A percentile compares a stretch with the other conserved stretches of the same genome.
Evolutionary conservation across 2,797 vertebrate species (phyloP).

Genomic region (Anabacerthia variegaticeps): DNA sequence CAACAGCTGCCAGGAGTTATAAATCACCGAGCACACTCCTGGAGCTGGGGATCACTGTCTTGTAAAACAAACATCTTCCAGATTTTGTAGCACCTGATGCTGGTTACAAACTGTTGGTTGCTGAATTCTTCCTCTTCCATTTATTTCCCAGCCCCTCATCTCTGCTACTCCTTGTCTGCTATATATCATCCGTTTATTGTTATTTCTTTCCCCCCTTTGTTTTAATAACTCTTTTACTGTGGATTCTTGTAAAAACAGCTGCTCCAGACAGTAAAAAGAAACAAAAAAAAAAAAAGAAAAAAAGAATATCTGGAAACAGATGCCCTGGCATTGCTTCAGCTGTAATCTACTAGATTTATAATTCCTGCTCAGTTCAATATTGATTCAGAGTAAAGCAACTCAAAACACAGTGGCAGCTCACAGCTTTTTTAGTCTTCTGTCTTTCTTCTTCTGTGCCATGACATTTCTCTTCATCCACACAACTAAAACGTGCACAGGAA

Average conservation of each 20-base stretch:
- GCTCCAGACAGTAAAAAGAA: slow-evolving; percentile 26
- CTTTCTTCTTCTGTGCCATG: background rate
- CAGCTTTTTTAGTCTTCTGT: background rate
- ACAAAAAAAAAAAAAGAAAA: background rate
- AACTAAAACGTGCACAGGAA: background rate
- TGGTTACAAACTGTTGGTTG: slow-evolving; percentile 39
- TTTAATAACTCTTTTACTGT: slow-evolving; percentile 75
- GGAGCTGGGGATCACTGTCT: slow-evolving; percentile 39
- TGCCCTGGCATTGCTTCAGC: slow-evolving; percentile 61
- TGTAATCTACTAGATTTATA: slow-evolving; percentile 61
- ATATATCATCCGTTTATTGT: slow-evolving; percentile 48
- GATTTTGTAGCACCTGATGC: slow-evolving; percentile 49
- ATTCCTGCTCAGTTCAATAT: slow-evolving; percentile 61
- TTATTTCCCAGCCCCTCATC: slow-evolving; percentile 10
- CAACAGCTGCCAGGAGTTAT: slow-evolving; percentile 30
- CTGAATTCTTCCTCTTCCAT: slow-evolving; percentile 21
- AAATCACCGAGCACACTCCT: slow-evolving; percentile 52
- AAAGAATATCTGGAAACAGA: slow-evolving; percentile 51
- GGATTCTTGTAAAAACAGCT: slow-evolving; percentile 74
- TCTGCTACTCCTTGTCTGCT: slow-evolving; percentile 31
- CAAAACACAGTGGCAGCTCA: slow-evolving; percentile 30
- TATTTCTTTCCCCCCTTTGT: slow-evolving; percentile 58
- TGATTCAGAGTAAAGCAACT: slow-evolving; percentile 67
- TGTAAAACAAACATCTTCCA: slow-evolving; percentile 61
- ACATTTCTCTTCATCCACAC: background rate